Evolutionary conservation across 2,797 vertebrate genomes (phyloP), one percentile per base, ranked within the genome.

Genomic region (Siniperca obscura): DNA sequence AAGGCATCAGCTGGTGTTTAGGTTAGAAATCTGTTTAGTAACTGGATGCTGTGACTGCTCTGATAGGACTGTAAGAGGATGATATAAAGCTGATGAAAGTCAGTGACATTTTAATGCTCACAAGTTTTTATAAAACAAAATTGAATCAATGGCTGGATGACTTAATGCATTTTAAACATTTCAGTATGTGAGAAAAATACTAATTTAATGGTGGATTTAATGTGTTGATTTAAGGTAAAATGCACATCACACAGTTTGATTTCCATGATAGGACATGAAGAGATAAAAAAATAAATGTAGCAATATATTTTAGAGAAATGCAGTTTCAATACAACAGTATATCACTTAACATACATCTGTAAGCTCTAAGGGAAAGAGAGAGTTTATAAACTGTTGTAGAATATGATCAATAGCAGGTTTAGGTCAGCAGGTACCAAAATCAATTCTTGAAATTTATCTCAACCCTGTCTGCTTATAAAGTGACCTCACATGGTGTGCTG

Each of bases 1-100:
- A 84, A 84, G 61, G 52, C 74, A 86, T 81, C 77, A 83, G 76
- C 62, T 83, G 78, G 61, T 9, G 5, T 71, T 73, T 55, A 40
- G 46, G 27, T 67, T 38, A 46, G 48, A 56, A 74, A 75, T 73
- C 40, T 59, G 46, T 70, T 78, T 34, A 67, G 65, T 42, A 27
- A 65, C 56, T 52, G 9, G 27, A 75, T 44, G 21, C 52, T 74
- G 42, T 5, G 52, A 69, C 68, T 53, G 68, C 69, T 82, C 57
- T 36, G 40, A 72, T 10, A 19, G n/a, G 19, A 61, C 59, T 66
- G 27, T 53, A 65, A 19, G 21, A 50, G 38, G 65, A 85, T 78
- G 66, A 46, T 19, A 36, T 4, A 34, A 57, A 57, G 50, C 7
- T 2, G 38, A 19, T 14, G 38, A 42, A 62, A 62, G 62, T 66